Conservation (phyloP, 2,888 invertebrate genomes). For the Xanthorhoe designata region DNA sequence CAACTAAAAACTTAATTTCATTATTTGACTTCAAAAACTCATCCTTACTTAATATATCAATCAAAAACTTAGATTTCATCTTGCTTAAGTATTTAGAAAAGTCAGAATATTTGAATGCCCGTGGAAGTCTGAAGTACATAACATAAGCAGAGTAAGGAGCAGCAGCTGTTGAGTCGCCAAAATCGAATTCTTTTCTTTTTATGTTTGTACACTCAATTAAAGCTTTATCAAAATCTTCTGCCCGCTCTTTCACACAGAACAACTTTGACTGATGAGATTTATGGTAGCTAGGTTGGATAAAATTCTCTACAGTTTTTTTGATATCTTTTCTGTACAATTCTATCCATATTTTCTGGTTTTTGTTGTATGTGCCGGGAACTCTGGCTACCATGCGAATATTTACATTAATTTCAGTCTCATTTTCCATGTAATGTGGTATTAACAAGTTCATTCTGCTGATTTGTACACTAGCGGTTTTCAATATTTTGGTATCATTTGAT, state of each 20-base stretch:
- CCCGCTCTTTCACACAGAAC: slow-evolving; percentile 49
- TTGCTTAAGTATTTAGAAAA: slow-evolving; percentile 46
- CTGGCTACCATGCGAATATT: slow-evolving; percentile 61
- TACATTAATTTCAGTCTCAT: slow-evolving; percentile 53
- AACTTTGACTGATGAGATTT: slow-evolving; percentile 31
- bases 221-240: slow-evolving; percentile 50
- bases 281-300: slow-evolving; percentile 55
- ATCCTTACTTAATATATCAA: slow-evolving; percentile 54
- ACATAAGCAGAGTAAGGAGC: slow-evolving; percentile 16
- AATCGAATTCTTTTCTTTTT: slow-evolving; percentile 52
- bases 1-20: slow-evolving; percentile 54
- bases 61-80: slow-evolving; percentile 52
- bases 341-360: slow-evolving; percentile 61
- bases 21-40: slow-evolving; percentile 62
- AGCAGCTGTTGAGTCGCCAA: slow-evolving; percentile 45
- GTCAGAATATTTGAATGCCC: slow-evolving; percentile 50
- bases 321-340: slow-evolving; percentile 60
- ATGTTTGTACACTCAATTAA: slow-evolving; percentile 48
- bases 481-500: slow-evolving; percentile 47
- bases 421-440: slow-evolving; percentile 54
- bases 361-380: slow-evolving; percentile 63
- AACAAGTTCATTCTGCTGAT: slow-evolving; percentile 58
- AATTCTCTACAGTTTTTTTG: slow-evolving; percentile 63
- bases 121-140: slow-evolving; percentile 66
- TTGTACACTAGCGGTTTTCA: slow-evolving; percentile 64